A percentile compares a stretch with the other conserved stretches of the same genome.
phyloP scores from a whole-genome alignment of 2,888 invertebrate species.

The Phyto melanocephala region DNA sequence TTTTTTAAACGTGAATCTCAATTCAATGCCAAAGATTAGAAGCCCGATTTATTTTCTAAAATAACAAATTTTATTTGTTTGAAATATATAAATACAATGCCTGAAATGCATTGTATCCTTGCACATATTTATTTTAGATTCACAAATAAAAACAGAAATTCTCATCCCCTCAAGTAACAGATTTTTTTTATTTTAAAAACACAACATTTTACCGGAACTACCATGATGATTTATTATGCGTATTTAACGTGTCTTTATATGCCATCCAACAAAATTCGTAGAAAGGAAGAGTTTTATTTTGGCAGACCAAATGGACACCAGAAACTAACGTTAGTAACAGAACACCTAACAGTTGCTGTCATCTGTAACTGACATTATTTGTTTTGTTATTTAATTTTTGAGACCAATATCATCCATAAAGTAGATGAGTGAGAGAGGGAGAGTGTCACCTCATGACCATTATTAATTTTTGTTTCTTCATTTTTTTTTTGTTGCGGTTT shows the following conservation, averaged over 20 bases:
- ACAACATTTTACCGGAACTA: slow-evolving; percentile 48
- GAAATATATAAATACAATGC: no score
- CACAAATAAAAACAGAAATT: background rate
- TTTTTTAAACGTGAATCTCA: no score
- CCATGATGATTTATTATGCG: slow-evolving; percentile 56
- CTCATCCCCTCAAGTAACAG: no score
- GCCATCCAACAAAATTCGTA: background rate
- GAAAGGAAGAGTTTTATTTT: background rate
- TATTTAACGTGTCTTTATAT: slow-evolving; percentile 33
- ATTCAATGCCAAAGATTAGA: no score
- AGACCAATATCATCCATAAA: slow-evolving; percentile 34
- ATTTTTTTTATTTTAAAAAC: background rate
- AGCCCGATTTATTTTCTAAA: no score
- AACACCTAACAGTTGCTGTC: slow-evolving; percentile 32
- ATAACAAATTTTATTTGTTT: no score
- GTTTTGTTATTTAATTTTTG: slow-evolving; percentile 54
- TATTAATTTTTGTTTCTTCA: slow-evolving; percentile 47
- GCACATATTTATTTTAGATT: background rate
- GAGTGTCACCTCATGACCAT: slow-evolving; percentile 36
- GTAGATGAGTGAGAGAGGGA: background rate
- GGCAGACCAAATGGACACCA: slow-evolving; percentile 21
- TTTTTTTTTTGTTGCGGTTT: slow-evolving; percentile 6
- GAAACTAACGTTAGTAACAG: background rate
- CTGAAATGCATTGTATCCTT: no score
- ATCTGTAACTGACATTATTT: slow-evolving; percentile 66